phyloP scores from a whole-genome alignment of 2,888 invertebrate species.

The Scaptomyza polygonia region DNA sequence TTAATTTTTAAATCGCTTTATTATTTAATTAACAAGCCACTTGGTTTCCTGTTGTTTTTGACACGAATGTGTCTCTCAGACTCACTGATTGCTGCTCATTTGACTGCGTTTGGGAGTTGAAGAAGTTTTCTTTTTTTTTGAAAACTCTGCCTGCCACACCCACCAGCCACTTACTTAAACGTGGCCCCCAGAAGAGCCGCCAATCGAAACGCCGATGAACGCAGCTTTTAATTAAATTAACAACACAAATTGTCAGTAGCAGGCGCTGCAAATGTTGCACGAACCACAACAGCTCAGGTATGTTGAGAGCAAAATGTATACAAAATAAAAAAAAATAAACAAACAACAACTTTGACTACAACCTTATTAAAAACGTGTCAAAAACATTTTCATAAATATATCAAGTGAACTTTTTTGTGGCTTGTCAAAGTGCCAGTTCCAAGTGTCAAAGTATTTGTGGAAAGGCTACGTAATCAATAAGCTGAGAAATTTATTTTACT shows the following conservation, averaged over 20 bases:
- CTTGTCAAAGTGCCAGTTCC: constrained; percentile 73
- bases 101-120: constrained; percentile 23
- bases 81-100: constrained; percentile 28
- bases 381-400: constrained; percentile 78
- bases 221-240: constrained; percentile 75
- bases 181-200: constrained; percentile 9
- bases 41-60: constrained; percentile 14
- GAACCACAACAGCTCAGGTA: constrained; percentile 39
- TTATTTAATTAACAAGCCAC: constrained; percentile 16
- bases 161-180: constrained; percentile 29
- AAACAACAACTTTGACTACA: constrained; percentile 32
- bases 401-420: constrained; percentile 67
- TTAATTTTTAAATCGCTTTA: background rate
- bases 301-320: background rate
- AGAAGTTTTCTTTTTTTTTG: background rate
- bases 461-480: constrained; percentile 69
- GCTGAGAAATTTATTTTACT: constrained; percentile 31
- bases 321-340: constrained; percentile 9
- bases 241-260: constrained; percentile 74
- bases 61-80: constrained; percentile 3
- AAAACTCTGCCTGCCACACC: constrained; percentile 31
- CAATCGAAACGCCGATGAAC: constrained; percentile 35
- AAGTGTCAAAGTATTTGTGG: constrained; percentile 72
- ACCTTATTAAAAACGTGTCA: constrained; percentile 78
- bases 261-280: constrained; percentile 55